phyloP scores from a whole-genome alignment of 2,888 invertebrate genomes.

The Sphecodes monilicornis region DNA sequence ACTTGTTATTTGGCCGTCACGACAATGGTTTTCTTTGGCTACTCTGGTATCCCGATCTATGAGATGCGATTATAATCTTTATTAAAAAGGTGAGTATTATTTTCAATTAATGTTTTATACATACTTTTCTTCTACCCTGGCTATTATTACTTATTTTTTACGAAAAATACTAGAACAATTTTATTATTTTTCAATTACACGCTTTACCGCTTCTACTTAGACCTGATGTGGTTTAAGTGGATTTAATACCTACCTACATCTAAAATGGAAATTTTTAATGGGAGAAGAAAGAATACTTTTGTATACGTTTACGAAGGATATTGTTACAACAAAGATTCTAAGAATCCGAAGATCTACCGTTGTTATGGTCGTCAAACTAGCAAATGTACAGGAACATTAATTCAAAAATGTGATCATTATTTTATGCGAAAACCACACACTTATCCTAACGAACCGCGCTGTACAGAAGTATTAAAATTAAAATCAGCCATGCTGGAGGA shows the following conservation, averaged over 20 bases:
- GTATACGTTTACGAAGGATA: not conserved
- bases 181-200: not conserved
- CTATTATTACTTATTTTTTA: not conserved
- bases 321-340: slow-evolving; percentile 2
- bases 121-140: not conserved
- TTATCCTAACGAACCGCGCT: not conserved
- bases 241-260: not conserved
- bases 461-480: slow-evolving; percentile 10
- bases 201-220: not conserved
- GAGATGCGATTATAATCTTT: not conserved
- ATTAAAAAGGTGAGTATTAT: not conserved
- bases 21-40: not conserved
- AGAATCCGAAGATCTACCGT: not conserved
- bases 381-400: not conserved
- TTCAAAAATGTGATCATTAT: slow-evolving; percentile 8
- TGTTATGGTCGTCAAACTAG: not conserved
- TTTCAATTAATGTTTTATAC: not conserved
- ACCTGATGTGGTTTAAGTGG: not conserved
- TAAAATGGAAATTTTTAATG: not conserved
- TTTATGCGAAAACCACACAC: slow-evolving; percentile 1
- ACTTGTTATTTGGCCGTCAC: not conserved
- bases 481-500: not conserved
- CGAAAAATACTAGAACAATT: not conserved
- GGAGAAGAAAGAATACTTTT: slow-evolving; percentile 1
- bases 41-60: not conserved